phyloP scores from a whole-genome alignment of 1,140 invertebrate species.

The Heliothis virescens region DNA sequence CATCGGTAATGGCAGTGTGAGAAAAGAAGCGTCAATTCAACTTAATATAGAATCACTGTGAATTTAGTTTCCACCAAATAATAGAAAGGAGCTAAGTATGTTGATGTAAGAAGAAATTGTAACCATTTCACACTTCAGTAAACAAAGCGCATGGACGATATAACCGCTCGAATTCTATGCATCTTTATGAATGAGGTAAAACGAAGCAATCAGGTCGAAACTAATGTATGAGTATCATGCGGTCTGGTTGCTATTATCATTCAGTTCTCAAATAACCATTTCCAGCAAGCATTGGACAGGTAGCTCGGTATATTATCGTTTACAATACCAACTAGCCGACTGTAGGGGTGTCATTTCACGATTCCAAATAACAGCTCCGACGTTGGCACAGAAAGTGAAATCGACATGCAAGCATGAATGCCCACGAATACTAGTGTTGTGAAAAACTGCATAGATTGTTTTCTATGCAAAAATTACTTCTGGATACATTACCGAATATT shows the following conservation, averaged over 20 bases:
- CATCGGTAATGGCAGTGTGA: background rate
- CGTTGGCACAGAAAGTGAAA: conserved; percentile 58
- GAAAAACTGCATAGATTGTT: conserved; percentile 41
- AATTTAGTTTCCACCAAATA: background rate
- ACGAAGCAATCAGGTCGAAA: conserved; percentile 46
- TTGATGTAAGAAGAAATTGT: conserved; percentile 5
- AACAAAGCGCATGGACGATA: conserved; percentile 33
- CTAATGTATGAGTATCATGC: conserved; percentile 46
- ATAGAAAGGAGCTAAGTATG: conserved; percentile 19
- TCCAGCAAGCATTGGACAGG: conserved; percentile 44
- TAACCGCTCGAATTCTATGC: conserved; percentile 43
- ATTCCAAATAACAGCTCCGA: conserved; percentile 50
- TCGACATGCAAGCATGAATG: conserved; percentile 50
- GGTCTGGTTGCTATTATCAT: conserved; percentile 41
- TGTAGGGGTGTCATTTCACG: conserved; percentile 47
- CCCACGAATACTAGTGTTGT: conserved; percentile 28
- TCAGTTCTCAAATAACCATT: conserved; percentile 45
- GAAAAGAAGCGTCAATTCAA: background rate
- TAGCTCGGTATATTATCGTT: conserved; percentile 43
- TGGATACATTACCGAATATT: conserved; percentile 45
- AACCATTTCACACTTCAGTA: conserved; percentile 32
- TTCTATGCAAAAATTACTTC: conserved; percentile 51
- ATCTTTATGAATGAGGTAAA: conserved; percentile 49
- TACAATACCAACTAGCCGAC: conserved; percentile 43
- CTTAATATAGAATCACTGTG: background rate